These are phyloP conservation scores for Vicugna pacos DNA, from an alignment of 2,113 vertebrate species.

Conservation along the genomic window DNA sequence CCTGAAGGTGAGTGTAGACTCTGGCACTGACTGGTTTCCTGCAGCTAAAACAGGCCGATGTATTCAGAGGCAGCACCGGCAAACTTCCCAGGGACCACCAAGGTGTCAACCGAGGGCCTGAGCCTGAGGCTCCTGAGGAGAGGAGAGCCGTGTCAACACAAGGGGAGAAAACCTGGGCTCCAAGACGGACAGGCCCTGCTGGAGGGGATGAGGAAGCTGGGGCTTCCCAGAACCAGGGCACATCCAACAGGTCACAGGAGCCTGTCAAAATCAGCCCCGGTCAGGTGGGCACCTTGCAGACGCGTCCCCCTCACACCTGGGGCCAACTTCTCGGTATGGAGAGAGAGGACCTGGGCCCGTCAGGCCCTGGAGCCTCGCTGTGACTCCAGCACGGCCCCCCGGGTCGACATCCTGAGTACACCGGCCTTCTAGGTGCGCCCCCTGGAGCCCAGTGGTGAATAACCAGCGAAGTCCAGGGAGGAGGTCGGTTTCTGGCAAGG, in stretches of 20 bases:
- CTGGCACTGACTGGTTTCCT: background rate
- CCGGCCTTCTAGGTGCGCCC: background rate
- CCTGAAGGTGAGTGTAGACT: background rate
- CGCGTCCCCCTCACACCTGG: background rate
- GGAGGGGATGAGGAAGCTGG: background rate
- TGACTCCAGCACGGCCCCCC: background rate
- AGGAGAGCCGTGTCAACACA: background rate
- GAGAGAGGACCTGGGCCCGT: background rate
- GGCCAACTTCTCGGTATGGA: background rate
- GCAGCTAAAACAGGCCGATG: background rate
- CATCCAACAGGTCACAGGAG: background rate
- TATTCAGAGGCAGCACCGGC: background rate
- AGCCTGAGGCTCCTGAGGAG: background rate
- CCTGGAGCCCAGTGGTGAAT: background rate
- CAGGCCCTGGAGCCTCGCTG: background rate
- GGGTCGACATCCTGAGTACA: background rate
- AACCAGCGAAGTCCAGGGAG: background rate
- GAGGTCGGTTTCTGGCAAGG: background rate
- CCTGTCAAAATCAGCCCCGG: background rate
- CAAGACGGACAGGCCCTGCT: background rate
- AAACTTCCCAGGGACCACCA: background rate
- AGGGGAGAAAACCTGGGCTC: background rate
- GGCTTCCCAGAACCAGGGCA: background rate
- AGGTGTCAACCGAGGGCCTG: background rate
- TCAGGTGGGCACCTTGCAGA: background rate